phyloP scores from a whole-genome alignment of 2,113 vertebrate species.

The western clawed frog (Xenopus tropicalis) region UCB_Xtro_10.0 CM004444.2:134619001-134619500 shows the following conservation, averaged over 20 bases:
- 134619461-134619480: slow-evolving; percentile 76
- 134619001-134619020: slow-evolving; percentile 68
- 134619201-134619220: slow-evolving; percentile 75
- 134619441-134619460: slow-evolving; percentile 80
- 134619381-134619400: slow-evolving; percentile 79
- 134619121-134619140: slow-evolving; percentile 92
- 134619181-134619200: slow-evolving; percentile 94
- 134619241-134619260: slow-evolving; percentile 87
- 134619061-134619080: slow-evolving; percentile 85
- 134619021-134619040: slow-evolving; percentile 82
- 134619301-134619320: slow-evolving; percentile 94
- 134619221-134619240: slow-evolving; percentile 73
- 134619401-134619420: slow-evolving; percentile 85
- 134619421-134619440: slow-evolving; percentile 82
- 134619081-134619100: slow-evolving; percentile 84
- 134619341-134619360: slow-evolving; percentile 90
- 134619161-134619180: slow-evolving; percentile 91
- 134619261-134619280: slow-evolving; percentile 98
- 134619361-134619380: slow-evolving; percentile 63
- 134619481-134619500: slow-evolving; percentile 86
- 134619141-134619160: slow-evolving; percentile 92
- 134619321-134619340: slow-evolving; percentile 95
- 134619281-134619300: slow-evolving; percentile 95
- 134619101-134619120: slow-evolving; percentile 86
- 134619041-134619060: slow-evolving; percentile 90